A percentile compares a stretch with the other conserved stretches of the same genome.
These are phyloP conservation scores for Gallinago jamesoni DNA, from an alignment of 2,113 vertebrate species.

Conservation along the genomic window DNA sequence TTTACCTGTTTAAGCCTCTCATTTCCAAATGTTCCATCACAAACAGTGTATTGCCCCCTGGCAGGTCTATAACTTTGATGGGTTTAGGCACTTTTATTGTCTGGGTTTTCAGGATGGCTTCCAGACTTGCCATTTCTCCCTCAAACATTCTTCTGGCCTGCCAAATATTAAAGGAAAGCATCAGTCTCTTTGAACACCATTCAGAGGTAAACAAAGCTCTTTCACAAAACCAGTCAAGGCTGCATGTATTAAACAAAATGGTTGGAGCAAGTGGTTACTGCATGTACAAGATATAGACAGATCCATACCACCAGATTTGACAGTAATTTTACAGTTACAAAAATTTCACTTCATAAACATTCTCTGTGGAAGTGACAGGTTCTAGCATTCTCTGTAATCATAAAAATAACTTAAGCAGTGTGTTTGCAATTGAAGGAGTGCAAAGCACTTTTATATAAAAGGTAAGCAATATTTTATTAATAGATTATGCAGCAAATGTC, in stretches of 20 bases:
- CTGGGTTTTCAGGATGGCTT: constrained; percentile 83
- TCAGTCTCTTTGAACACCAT: not conserved
- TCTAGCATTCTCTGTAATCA: not conserved
- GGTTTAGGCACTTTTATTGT: constrained; percentile 87
- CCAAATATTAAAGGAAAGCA: not conserved
- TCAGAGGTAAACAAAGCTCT: not conserved
- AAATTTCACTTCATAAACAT: not conserved
- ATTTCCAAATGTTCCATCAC: constrained; percentile 96
- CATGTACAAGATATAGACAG: not conserved
- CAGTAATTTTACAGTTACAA: not conserved
- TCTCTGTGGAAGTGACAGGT: not conserved
- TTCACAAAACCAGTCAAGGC: not conserved
- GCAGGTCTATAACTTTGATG: constrained; percentile 85
- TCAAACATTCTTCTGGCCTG: constrained; percentile 94
- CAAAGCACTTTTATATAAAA: not conserved
- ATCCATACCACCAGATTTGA: not conserved
- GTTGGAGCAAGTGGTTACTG: not conserved
- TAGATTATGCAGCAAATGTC: not conserved
- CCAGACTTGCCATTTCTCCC: constrained; percentile 91
- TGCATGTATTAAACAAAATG: not conserved
- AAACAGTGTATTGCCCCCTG: constrained; percentile 77
- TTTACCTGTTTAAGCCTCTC: constrained; percentile 84
- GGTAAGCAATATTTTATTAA: not conserved
- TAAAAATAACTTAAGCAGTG: not conserved
- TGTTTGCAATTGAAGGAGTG: not conserved